These are phyloP conservation scores for Chionis minor DNA, from an alignment of 2,113 vertebrate genomes.

Conservation along the genomic window DNA sequence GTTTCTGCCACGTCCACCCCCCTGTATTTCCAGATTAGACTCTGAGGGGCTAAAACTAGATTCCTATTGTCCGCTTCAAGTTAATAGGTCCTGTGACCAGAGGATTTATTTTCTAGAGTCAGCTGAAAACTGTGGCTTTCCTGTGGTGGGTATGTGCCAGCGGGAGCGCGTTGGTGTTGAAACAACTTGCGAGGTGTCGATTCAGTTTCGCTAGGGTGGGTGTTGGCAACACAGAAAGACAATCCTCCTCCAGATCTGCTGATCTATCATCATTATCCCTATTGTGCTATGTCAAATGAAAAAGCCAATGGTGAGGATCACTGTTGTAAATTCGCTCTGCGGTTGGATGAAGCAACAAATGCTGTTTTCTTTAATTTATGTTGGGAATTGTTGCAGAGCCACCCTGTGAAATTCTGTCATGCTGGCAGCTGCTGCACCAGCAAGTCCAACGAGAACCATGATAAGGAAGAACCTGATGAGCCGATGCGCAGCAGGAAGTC, in stretches of 20 bases:
- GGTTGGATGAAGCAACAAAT: not conserved
- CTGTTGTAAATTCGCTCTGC: not conserved
- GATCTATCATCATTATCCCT: conserved; percentile 35
- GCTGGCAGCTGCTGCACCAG: not conserved
- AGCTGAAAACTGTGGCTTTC: not conserved
- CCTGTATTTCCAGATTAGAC: conserved; percentile 36
- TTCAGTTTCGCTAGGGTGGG: not conserved
- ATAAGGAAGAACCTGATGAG: not conserved
- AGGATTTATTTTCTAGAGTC: not conserved
- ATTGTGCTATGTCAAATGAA: conserved; percentile 34
- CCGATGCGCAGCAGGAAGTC: not conserved
- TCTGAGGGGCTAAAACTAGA: not conserved
- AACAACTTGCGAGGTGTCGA: conserved; percentile 14
- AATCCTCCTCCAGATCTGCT: conserved; percentile 62
- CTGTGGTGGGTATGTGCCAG: not conserved
- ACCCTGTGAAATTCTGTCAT: not conserved
- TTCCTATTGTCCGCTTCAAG: not conserved
- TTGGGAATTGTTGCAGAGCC: conserved; percentile 60
- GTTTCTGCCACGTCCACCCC: not conserved
- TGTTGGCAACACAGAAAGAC: conserved; percentile 41
- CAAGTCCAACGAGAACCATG: not conserved
- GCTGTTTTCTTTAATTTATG: not conserved
- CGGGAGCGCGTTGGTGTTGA: not conserved
- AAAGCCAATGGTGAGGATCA: not conserved
- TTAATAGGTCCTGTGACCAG: not conserved